phyloP scores from a whole-genome alignment of 2,888 invertebrate genomes.

The Hoplodrina ambigua region DNA sequence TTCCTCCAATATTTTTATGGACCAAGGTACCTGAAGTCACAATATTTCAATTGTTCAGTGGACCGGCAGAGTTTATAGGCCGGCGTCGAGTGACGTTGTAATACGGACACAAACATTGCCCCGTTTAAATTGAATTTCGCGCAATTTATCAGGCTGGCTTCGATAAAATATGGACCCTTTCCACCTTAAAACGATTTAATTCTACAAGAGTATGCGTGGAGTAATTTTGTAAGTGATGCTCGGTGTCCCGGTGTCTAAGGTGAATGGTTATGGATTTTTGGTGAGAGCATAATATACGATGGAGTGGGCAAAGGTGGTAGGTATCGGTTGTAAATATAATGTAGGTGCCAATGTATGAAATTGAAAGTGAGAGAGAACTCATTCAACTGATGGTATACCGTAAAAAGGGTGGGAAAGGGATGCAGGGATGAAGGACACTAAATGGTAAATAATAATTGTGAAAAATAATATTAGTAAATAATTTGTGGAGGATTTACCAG shows the following conservation, averaged over 20 bases:
- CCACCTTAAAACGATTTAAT: slow-evolving; percentile 80
- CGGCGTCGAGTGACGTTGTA: slow-evolving; percentile 83
- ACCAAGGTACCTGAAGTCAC: slow-evolving; percentile 75
- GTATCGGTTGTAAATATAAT: too few species aligned
- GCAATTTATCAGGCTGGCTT: slow-evolving; percentile 84
- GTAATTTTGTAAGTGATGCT: slow-evolving; percentile 79
- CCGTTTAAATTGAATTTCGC: slow-evolving; percentile 89
- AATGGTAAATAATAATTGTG: too few species aligned
- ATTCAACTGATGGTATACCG: too few species aligned
- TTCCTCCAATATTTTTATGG: slow-evolving; percentile 78
- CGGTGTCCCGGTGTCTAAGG: slow-evolving; percentile 61
- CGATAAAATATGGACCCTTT: slow-evolving; percentile 81
- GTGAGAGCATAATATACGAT: slow-evolving; percentile 4
- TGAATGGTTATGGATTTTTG: slow-evolving; percentile 38
- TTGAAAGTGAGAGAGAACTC: too few species aligned
- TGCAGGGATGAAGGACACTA: too few species aligned
- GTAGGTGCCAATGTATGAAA: too few species aligned
- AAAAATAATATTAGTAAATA: too few species aligned
- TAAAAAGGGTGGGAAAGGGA: too few species aligned
- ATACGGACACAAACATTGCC: slow-evolving; percentile 88
- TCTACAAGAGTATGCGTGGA: slow-evolving; percentile 72
- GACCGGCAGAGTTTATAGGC: slow-evolving; percentile 84
- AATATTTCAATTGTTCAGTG: slow-evolving; percentile 86
- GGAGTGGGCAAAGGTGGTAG: neutral
- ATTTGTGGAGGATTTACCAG: too few species aligned